Conservation (phyloP, 92 coral and sea anemone genomes). For the Zoanthus sansibaricus region DNA sequence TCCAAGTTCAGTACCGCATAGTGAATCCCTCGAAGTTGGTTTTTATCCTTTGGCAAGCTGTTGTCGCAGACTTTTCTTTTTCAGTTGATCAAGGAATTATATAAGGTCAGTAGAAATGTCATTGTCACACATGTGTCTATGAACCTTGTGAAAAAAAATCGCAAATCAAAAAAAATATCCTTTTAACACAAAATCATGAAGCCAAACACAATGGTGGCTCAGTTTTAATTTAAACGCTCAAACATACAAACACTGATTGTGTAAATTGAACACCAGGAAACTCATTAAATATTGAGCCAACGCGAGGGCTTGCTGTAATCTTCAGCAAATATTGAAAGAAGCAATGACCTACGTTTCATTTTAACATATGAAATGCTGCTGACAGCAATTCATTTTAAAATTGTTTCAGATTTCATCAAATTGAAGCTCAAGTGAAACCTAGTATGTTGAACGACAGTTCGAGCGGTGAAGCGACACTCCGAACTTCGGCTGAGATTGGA, state of each 20-base stretch:
- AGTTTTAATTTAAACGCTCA: not conserved
- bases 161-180: not conserved
- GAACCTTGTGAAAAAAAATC: not conserved
- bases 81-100: not conserved
- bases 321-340: conserved; percentile 41
- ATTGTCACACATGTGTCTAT: not conserved
- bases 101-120: not conserved
- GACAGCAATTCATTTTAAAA: not conserved
- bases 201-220: not conserved
- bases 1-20: not conserved
- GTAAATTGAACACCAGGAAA: conserved; percentile 11
- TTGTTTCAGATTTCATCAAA: not conserved
- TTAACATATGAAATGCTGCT: not conserved
- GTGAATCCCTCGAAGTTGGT: not conserved
- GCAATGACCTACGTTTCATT: conserved; percentile 3
- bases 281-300: conserved; percentile 1
- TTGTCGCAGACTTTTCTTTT: not conserved
- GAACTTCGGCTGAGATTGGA: conserved; percentile 16
- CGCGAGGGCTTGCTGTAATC: not conserved
- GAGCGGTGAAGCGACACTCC: not conserved
- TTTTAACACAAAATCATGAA: not conserved
- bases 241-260: not conserved
- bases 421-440: not conserved
- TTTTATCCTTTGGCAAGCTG: not conserved
- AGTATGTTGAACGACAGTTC: conserved; percentile 10